Base-by-base conservation (phyloP, 1,140 invertebrate species). In the Pectinophora gossypiella region DNA sequence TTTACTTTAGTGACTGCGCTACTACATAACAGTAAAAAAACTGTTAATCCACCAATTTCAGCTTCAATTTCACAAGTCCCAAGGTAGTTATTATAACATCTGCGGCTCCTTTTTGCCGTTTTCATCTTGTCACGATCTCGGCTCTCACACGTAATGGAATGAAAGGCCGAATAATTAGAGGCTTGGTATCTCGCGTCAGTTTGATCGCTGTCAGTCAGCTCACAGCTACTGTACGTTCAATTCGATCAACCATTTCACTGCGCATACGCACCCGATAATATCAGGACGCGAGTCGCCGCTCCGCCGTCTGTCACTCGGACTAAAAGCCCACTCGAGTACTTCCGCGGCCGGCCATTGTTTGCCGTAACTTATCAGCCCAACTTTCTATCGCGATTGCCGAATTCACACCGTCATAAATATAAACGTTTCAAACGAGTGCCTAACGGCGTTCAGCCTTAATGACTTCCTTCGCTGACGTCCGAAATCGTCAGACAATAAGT, bases 381-480 rank as follows among this genome's bases (percentile, higher is more conserved):
- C 44, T 60, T 55, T 60, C 51, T 54, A 57, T 52, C 54, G 51
- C 48, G 59, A 57, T 61, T 56, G 36, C 49, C 44, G 36, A 61
- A 63, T 65, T 64, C 62, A 59, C 55, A 73, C 56, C 48, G 49
- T 19, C 42, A 60, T 58, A 58, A 71, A 63, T 66, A 74, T 54
- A 65, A 66, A 68, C 55, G 53, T 55, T 63, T 61, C 42, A 65
- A 68, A 60, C 54, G 61, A 58, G 59, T 42, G 51, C 48, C 56
- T 68, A 69, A 73, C 59, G 56, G 54, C 51, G 56, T 44, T 40
- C 54, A 64, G 51, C 59, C 64, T 64, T 77, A 79, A 79, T 77
- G 73, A 76, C 67, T 78, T 81, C 72, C 67, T 75, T 68, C 60
- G 75, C 73, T 81, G 75, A 78, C 76, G 70, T 73, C 66, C 67